Percentiles rank a stretch among this genome's conserved stretches.
These are phyloP conservation scores for Thelaira solivaga DNA, from an alignment of 2,888 invertebrate species.

Conservation along the genomic window DNA sequence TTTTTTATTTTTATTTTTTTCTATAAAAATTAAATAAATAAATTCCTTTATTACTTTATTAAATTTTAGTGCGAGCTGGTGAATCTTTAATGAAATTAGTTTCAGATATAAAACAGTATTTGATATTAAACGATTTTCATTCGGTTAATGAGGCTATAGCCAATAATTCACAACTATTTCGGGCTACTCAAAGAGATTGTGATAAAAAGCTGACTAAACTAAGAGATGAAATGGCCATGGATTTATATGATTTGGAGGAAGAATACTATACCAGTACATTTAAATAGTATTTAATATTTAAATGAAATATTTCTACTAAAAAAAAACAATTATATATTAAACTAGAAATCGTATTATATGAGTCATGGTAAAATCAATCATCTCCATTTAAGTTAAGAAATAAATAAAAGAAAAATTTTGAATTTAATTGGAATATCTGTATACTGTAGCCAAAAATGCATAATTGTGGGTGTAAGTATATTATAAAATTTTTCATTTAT, in stretches of 20 bases:
- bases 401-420: too few relatives aligned
- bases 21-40: too few relatives aligned
- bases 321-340: too few relatives aligned
- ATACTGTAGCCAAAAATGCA: too few relatives aligned
- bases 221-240: conserved; percentile 96
- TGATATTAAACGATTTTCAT: conserved; percentile 98
- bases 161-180: conserved; percentile 92
- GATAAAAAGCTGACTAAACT: conserved; percentile 95
- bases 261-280: conserved; percentile 77
- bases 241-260: conserved; percentile 79
- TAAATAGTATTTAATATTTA: conserved; percentile 66
- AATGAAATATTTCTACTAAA: background rate
- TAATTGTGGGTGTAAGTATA: too few relatives aligned
- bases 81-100: conserved; percentile 98
- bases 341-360: too few relatives aligned
- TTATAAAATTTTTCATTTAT: too few relatives aligned
- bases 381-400: too few relatives aligned
- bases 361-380: too few relatives aligned
- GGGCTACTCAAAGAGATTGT: conserved; percentile 93
- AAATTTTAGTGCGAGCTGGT: conserved; percentile 89
- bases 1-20: background rate
- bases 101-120: conserved; percentile 97
- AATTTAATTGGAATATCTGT: too few relatives aligned
- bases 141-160: conserved; percentile 98
- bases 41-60: conserved; percentile 5